phyloP scores from a whole-genome alignment of 2,113 vertebrate species.

The Amphilophus citrinellus region DNA sequence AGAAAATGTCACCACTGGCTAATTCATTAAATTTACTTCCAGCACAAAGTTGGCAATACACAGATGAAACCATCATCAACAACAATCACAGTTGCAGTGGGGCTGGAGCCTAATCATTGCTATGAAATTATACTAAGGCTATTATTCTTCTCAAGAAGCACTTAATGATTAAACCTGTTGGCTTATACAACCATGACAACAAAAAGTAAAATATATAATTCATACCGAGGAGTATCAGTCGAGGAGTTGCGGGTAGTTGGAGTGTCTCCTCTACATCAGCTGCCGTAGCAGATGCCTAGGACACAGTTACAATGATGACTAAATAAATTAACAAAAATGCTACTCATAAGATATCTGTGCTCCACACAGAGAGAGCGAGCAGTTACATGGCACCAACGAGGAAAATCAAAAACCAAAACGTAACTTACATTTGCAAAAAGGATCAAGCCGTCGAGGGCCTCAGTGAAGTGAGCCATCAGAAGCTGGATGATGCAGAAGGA shows the following conservation, averaged over 20 bases:
- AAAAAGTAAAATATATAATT: neutral
- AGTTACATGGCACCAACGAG: neutral
- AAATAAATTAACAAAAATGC: no score
- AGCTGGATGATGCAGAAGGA: neutral
- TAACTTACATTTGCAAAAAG: constrained; percentile 13
- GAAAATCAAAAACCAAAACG: neutral
- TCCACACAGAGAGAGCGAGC: neutral
- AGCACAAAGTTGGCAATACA: neutral
- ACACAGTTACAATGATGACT: neutral
- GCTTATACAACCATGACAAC: neutral
- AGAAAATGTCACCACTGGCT: neutral
- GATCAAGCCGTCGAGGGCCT: neutral
- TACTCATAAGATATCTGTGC: neutral
- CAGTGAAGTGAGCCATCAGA: constrained; percentile 2
- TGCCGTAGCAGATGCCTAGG: neutral
- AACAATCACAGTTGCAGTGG: no score
- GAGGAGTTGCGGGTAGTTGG: neutral
- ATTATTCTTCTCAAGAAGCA: neutral
- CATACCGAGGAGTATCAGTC: constrained; percentile 10
- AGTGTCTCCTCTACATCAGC: neutral
- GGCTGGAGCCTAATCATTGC: neutral
- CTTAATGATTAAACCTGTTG: neutral
- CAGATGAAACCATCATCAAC: neutral
- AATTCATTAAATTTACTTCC: neutral
- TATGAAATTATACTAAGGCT: neutral